phyloP scores from a whole-genome alignment of 2,888 invertebrate species.

The Drosophila paranaensis region DNA sequence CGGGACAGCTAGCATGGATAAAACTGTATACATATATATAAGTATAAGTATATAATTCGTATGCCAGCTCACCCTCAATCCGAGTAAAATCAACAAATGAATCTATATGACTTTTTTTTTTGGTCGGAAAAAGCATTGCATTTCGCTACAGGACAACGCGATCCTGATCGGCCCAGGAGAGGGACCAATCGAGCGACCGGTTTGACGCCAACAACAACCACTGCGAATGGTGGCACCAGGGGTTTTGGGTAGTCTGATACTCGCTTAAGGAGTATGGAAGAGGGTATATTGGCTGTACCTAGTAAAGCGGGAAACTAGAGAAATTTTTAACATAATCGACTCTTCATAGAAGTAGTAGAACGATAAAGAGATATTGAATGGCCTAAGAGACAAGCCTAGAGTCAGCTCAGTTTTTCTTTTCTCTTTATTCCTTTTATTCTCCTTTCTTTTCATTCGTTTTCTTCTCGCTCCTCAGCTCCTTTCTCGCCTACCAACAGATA shows the following conservation, averaged over 20 bases:
- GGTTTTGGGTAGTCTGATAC: not conserved
- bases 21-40: not conserved
- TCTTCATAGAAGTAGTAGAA: no score
- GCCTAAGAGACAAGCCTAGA: not conserved
- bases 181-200: slow-evolving; percentile 44
- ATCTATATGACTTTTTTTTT: slow-evolving; percentile 50
- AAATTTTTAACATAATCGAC: no score
- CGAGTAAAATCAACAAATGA: slow-evolving; percentile 54
- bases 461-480: no score
- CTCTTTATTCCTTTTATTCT: not conserved
- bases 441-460: not conserved
- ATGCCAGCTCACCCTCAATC: slow-evolving; percentile 41
- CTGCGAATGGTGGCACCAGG: slow-evolving; percentile 24
- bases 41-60: not conserved
- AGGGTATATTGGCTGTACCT: not conserved
- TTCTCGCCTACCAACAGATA: not conserved
- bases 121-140: slow-evolving; percentile 52
- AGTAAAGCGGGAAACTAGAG: not conserved
- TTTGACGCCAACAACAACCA: slow-evolving; percentile 57
- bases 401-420: not conserved
- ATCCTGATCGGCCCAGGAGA: slow-evolving; percentile 11
- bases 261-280: not conserved
- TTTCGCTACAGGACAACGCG: slow-evolving; percentile 48
- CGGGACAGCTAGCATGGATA: slow-evolving; percentile 20
- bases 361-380: no score